Percentiles rank a stretch among this genome's conserved stretches.
These are phyloP conservation scores for Plagiodera versicolora DNA, from an alignment of 2,888 invertebrate genomes.

Conservation along the genomic window DNA sequence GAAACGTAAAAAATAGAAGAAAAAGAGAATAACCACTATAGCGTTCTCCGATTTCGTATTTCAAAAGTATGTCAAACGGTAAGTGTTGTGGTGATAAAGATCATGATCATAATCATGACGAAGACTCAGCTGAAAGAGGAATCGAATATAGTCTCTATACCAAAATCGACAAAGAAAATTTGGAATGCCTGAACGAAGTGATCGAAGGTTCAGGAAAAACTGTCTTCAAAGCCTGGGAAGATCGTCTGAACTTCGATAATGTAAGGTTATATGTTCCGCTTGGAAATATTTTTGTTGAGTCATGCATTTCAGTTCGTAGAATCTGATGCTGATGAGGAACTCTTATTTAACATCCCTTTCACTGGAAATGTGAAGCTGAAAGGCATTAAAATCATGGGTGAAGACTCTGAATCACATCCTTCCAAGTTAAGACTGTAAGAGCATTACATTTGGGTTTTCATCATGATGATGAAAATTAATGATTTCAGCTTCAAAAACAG, in stretches of 20 bases:
- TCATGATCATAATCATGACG: constrained; percentile 66
- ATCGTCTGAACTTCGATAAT: constrained; percentile 73
- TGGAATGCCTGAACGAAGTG: constrained; percentile 90
- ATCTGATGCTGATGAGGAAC: constrained; percentile 95
- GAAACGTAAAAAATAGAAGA: too few relatives aligned
- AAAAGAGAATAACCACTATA: too few relatives aligned
- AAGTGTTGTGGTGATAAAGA: constrained; percentile 64
- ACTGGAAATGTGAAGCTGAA: constrained; percentile 94
- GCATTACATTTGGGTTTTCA: neutral
- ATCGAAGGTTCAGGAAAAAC: constrained; percentile 83
- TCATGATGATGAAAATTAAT: neutral
- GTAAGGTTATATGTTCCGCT: too few relatives aligned
- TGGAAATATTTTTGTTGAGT: constrained; percentile 1
- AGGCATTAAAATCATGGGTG: constrained; percentile 90
- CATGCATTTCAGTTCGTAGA: constrained; percentile 75
- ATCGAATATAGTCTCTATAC: constrained; percentile 81
- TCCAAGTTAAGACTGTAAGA: constrained; percentile 84
- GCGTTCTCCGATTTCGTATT: neutral
- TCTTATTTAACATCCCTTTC: constrained; percentile 96
- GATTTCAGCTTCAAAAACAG: constrained; percentile 84
- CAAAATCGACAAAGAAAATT: constrained; percentile 85
- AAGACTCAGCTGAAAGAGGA: constrained; percentile 68
- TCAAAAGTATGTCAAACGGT: constrained; percentile 57
- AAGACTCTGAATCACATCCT: constrained; percentile 84
- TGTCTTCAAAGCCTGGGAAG: constrained; percentile 92